These are phyloP conservation scores for Eupithecia subumbrata DNA, from an alignment of 2,888 invertebrate genomes.

Conservation along the genomic window DNA sequence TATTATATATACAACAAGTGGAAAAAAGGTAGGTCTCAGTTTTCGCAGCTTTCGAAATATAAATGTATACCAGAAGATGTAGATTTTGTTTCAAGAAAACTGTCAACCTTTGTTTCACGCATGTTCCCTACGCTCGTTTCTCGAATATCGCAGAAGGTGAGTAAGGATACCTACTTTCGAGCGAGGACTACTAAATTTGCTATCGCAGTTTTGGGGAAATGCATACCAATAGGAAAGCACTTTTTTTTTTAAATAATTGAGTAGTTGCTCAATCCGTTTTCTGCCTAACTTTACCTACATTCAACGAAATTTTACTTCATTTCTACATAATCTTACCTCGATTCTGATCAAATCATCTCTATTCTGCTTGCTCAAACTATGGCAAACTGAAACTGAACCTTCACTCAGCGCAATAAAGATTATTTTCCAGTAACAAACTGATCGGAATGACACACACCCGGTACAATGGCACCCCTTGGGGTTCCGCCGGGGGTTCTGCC, in stretches of 20 bases:
- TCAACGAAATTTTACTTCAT: neutral
- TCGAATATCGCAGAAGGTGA: neutral
- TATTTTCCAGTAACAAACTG: neutral
- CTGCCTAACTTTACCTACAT: neutral
- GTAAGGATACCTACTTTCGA: neutral
- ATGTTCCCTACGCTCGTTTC: no score
- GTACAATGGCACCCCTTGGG: constrained; percentile 39
- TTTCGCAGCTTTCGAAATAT: neutral
- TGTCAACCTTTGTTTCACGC: neutral
- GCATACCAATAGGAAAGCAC: neutral
- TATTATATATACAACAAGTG: neutral
- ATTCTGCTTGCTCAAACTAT: neutral
- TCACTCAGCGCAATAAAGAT: constrained; percentile 6
- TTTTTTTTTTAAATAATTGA: neutral
- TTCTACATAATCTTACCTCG: neutral
- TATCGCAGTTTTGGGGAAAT: neutral
- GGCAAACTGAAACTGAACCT: neutral
- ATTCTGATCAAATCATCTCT: neutral
- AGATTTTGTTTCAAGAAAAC: neutral
- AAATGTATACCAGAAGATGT: neutral
- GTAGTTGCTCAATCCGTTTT: neutral
- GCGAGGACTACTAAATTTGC: neutral
- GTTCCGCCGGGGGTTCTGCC: constrained; percentile 23
- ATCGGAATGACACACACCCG: constrained; percentile 23
- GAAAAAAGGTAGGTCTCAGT: neutral